Base-by-base conservation (phyloP, 2,888 invertebrate species). In the Andrena flavipes region DNA sequence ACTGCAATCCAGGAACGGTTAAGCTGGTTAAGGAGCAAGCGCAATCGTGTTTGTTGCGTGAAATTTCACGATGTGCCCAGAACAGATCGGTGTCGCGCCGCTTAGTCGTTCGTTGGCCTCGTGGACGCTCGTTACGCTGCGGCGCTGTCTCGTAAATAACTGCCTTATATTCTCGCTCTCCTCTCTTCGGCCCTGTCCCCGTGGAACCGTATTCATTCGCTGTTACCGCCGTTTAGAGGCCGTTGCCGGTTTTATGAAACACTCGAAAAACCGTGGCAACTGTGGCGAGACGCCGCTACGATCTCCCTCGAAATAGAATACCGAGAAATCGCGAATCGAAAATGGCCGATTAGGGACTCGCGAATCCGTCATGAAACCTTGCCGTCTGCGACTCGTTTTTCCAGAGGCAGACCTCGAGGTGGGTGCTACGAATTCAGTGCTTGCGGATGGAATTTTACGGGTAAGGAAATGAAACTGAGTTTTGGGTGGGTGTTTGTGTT, bases 141-240 rank as follows among this genome's bases (percentile, higher is more conserved):
- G 88, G 82, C 88, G 89, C 92, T 92, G 92, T 91, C 92, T 92
- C 92, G 91, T 92, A 92, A 92, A 92, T 92, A 91, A 92, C 91
- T 88, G 87, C 82, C 92, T 90, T 90, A 89, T 90, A 90, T 90
- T 90, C 89, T 87, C 84, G 76, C 80, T 76, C 62, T 71, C 70
- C 67, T 77, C 84, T 73, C 76, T 77, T 72, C 76, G 78, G 64
- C 63, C 76, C 77, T 77, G 69, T 83, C 77, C 72, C 84, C 74
- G 65, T 67, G 30, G 70, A 62, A 75, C 73, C 82, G 71, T 80
- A 82, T 82, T 88, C 82, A 63, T 82, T 84, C 85, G 72, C 75
- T 71, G 75, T 84, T 83, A 76, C 83, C 85, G 86, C 73, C 76
- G 87, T 79, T 82, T 86, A 87, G 82, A 76, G 72, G 86, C 63